Conservation (phyloP, 2,888 invertebrate species). For the Cenopis cana region DNA sequence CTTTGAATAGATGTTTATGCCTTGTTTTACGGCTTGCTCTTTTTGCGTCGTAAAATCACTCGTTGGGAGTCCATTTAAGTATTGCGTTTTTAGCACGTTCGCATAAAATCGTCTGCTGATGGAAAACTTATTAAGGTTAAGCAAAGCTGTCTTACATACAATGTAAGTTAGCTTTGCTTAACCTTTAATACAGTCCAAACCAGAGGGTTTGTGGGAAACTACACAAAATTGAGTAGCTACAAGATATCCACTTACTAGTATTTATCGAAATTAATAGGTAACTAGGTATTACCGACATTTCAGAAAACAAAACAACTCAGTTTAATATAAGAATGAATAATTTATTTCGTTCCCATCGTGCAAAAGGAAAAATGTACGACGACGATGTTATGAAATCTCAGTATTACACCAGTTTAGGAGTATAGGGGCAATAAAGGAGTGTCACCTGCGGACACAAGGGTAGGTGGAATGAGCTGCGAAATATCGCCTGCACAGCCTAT, state of each 20-base stretch:
- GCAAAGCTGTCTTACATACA: background rate
- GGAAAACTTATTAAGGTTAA: conserved; percentile 14
- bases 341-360: conserved; percentile 13
- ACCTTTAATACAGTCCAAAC: background rate
- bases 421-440: conserved; percentile 40
- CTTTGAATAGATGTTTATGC: conserved; percentile 44
- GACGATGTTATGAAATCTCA: conserved; percentile 39
- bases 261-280: background rate
- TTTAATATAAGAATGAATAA: background rate
- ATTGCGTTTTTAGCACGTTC: conserved; percentile 26
- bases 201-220: background rate
- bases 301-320: background rate
- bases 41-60: conserved; percentile 28
- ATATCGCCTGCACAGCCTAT: conserved; percentile 35
- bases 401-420: conserved; percentile 34
- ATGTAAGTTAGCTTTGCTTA: too few relatives aligned
- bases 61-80: conserved; percentile 30
- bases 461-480: conserved; percentile 37
- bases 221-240: background rate
- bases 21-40: conserved; percentile 47
- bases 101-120: conserved; percentile 23
- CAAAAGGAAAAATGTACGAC: conserved; percentile 21
- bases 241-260: background rate
- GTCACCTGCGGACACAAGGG: conserved; percentile 43
- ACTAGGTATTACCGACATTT: too few relatives aligned